These are phyloP conservation scores for Merops nubicus DNA, from an alignment of 2,113 vertebrate genomes.

Conservation along the genomic window DNA sequence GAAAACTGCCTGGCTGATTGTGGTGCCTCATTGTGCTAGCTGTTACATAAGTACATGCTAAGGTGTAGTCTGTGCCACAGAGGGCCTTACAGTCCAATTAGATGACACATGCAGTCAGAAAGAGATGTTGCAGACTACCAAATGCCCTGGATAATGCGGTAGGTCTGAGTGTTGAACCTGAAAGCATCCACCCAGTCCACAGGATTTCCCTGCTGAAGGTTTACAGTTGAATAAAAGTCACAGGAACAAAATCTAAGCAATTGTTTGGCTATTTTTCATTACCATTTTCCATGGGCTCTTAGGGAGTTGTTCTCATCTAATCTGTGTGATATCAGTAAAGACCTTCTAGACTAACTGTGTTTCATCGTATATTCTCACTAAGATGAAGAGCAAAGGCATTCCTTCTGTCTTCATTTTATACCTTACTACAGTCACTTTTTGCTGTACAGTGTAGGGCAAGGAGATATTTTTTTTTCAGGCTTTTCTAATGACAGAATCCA, in stretches of 20 bases:
- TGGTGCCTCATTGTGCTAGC: background rate
- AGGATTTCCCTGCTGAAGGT: background rate
- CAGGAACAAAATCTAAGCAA: background rate
- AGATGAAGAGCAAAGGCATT: background rate
- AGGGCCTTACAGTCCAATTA: background rate
- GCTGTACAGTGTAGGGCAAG: background rate
- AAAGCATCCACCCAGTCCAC: background rate
- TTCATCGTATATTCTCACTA: background rate
- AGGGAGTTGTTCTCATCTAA: background rate
- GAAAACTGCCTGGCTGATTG: background rate
- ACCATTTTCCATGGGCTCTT: background rate
- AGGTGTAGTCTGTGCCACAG: background rate
- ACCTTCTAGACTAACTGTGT: background rate
- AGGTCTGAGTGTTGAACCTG: background rate
- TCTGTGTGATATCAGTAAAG: background rate
- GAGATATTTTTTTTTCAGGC: background rate
- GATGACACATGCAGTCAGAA: background rate
- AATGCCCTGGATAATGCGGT: background rate
- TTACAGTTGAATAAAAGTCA: background rate
- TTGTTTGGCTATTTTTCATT: background rate
- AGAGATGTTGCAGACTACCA: background rate
- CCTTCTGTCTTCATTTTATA: background rate
- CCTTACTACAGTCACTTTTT: background rate
- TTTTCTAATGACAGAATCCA: background rate
- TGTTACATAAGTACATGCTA: fast-evolving